phyloP scores from a whole-genome alignment of 1,140 invertebrate species.

The Aphis gossypii region DNA sequence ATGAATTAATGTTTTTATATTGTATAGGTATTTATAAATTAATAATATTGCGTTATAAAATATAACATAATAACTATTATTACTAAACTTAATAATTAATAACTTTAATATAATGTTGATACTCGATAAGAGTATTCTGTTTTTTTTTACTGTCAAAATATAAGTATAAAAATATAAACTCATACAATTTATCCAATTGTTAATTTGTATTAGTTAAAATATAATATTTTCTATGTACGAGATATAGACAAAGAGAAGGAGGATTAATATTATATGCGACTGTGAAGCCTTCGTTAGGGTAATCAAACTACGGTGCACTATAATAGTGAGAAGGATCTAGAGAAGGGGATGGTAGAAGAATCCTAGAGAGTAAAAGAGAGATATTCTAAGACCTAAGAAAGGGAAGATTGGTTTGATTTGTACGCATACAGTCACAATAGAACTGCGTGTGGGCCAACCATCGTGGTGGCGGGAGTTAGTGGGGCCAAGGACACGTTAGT shows the following conservation, averaged over 20 bases:
- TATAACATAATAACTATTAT: neutral
- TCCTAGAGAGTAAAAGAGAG: neutral
- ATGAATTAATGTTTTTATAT: neutral
- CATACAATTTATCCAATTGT: neutral
- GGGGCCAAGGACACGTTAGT: constrained; percentile 27
- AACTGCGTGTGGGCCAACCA: neutral
- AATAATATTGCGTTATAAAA: neutral
- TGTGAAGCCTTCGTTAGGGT: neutral
- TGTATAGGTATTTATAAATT: neutral
- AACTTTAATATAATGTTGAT: neutral
- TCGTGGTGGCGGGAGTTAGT: neutral
- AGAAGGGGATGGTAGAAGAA: neutral
- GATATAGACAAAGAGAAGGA: neutral
- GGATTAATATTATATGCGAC: neutral
- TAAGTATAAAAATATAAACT: neutral
- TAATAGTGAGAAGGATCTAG: neutral
- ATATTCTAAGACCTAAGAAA: neutral
- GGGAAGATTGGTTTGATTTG: constrained; percentile 44
- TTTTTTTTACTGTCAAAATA: neutral
- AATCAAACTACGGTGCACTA: neutral
- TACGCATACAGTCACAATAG: constrained; percentile 16
- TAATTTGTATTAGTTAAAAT: neutral
- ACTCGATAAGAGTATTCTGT: neutral
- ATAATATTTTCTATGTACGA: neutral
- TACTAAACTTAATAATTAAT: too few relatives aligned